Percentiles rank a stretch among this genome's conserved stretches.
These are phyloP conservation scores for Phainopepla nitens DNA, from an alignment of 2,113 vertebrate genomes.

Conservation along the genomic window DNA sequence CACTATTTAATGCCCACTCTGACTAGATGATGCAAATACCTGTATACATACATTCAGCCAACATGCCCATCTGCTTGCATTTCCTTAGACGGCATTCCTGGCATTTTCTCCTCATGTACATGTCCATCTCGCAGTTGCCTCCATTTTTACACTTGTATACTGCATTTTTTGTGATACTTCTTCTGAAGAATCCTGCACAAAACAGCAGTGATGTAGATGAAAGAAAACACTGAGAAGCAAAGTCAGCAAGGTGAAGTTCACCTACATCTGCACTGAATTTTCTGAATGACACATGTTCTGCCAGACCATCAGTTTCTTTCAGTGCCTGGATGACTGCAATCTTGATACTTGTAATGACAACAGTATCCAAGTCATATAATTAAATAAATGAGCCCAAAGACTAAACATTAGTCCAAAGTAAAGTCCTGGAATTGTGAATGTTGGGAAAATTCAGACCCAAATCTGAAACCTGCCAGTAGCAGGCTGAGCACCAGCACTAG, in stretches of 20 bases:
- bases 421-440: background rate
- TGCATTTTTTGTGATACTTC: constrained; percentile 98
- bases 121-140: constrained; percentile 98
- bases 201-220: background rate
- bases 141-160: constrained; percentile 97
- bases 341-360: background rate
- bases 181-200: constrained; percentile 90
- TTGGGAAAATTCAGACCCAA: background rate
- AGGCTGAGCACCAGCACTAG: background rate
- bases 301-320: background rate
- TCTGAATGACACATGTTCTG: background rate
- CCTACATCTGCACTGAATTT: background rate
- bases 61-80: constrained; percentile 97
- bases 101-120: constrained; percentile 99
- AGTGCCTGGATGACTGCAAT: background rate
- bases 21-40: constrained; percentile 61
- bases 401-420: background rate
- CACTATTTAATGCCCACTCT: background rate
- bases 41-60: constrained; percentile 95
- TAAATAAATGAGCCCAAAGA: background rate
- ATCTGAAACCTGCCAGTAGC: background rate
- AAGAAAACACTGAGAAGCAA: background rate
- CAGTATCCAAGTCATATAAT: background rate
- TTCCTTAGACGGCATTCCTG: constrained; percentile 95
- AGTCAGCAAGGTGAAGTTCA: background rate